Base-by-base conservation (phyloP, 1,140 invertebrate species). In the Acromyrmex charruanus region DNA sequence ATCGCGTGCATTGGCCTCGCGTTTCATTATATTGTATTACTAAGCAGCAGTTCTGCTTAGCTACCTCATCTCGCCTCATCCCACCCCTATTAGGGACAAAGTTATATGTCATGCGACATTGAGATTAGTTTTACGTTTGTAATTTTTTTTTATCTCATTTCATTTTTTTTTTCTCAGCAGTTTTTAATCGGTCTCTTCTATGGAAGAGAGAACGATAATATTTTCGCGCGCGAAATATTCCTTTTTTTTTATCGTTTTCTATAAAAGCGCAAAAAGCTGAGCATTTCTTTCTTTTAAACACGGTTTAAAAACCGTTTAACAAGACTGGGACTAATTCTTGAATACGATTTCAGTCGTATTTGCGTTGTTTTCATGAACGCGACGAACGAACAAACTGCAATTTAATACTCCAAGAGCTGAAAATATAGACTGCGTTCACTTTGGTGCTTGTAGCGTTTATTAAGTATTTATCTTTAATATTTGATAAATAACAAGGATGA, bases 261-360 rank as follows among this genome's bases (percentile, higher is more conserved):
- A 18, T 6, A 79, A 68, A 80, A 9, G 18, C 28, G n/a, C 18
- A 18, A 31, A 7, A 49, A 25, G 7, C 3, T 12, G 9, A 51
- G 0, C 39, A 9, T 65, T 18, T 79, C 9, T 44, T 16, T 80
- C 31, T n/a, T 77, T 80, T 80, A 58, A 21, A 14, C 0, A 53
- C 28, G 77, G 63, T 80, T 58, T 9, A n/a, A 39, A 25, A 58
- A 69, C n/a, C 31, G 49, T 81, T 81, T 44, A 21, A 55, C 0
- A 81, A 81, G 63, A 81, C 77, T 79, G 63, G 18, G n/a, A 35
- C 63, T 53, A 35, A 69, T 53, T 68, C 28, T 69, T 18, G 28
- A 9, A 4, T 55, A 55, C 35, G 63, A 80, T 80, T 69, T 18
- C 3, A 3, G 14, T 44, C 28, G 28, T 66, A 3, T 28, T 61